A percentile compares a stretch with the other conserved stretches of the same genome.
These are phyloP conservation scores for Montipora capricornis DNA, from an alignment of 64 coral and sea anemone species.

Conservation along the genomic window DNA sequence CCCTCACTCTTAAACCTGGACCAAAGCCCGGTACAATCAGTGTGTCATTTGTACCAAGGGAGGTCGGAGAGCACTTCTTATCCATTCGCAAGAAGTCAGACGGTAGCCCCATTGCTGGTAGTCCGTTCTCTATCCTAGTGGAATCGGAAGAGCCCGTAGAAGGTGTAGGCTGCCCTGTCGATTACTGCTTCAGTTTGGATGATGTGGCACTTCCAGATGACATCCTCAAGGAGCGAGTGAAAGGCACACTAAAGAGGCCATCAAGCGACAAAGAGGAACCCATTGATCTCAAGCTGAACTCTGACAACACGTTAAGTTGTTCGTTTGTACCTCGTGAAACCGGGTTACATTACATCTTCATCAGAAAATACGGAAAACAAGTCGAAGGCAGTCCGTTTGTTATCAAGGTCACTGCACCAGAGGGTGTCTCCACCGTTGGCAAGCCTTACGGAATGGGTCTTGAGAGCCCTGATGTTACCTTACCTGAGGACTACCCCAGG, in stretches of 20 bases:
- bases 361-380: constrained; percentile 91
- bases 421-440: constrained; percentile 87
- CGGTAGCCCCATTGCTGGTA: constrained; percentile 79
- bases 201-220: constrained; percentile 88
- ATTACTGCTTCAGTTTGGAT: constrained; percentile 93
- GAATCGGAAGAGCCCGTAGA: constrained; percentile 96
- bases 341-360: constrained; percentile 89
- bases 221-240: constrained; percentile 77
- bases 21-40: constrained; percentile 82
- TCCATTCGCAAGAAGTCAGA: constrained; percentile 81
- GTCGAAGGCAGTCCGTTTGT: constrained; percentile 95
- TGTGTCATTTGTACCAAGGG: constrained; percentile 87
- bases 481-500: constrained; percentile 76
- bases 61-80: constrained; percentile 92
- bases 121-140: constrained; percentile 97
- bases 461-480: constrained; percentile 85
- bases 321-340: constrained; percentile 96
- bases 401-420: constrained; percentile 93
- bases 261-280: constrained; percentile 95
- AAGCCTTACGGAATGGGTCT: constrained; percentile 92
- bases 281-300: constrained; percentile 89
- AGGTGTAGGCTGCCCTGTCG: constrained; percentile 91
- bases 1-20: constrained; percentile 76
- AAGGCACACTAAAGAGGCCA: constrained; percentile 95
- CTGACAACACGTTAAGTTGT: constrained; percentile 89